Evolutionary conservation across 2,888 invertebrate species (phyloP), one percentile per base, ranked within the genome.

Genomic region (Tiliacea citrago): DNA sequence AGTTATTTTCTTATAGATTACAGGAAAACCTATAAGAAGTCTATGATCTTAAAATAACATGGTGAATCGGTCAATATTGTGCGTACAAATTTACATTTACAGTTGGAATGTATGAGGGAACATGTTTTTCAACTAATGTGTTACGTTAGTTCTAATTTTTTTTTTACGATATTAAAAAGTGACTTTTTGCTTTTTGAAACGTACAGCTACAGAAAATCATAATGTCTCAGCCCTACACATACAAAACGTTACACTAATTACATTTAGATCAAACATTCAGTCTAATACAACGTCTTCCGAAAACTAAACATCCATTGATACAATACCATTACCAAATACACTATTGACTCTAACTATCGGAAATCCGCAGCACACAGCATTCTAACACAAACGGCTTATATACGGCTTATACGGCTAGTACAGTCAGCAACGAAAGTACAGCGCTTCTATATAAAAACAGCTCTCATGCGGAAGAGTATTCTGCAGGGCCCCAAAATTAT

Each of bases 261-360:
- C 21, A n/a, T 47, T 9, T 39, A 18, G 8, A 13, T 57, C 10
- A 51, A 45, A 81, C 45, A 42, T 39, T 13, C 16, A 45, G 10
- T 58, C 45, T n/a, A 55, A 65, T 42, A 47, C 45, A 49, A 24
- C 39, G 5, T 39, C 39, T 10, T 49, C 2, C 42, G 39, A 49
- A 68, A 72, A 55, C 51, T 16, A 67, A 75, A 69, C 21, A 45
- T 12, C 13, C 24, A 71, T n/a, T 65, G 49, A 45, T 57, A 51
- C 53, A 53, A 60, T 71, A 53, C 53, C 57, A 69, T 53, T 61
- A 53, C 35, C 49, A 21, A 67, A 57, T 29, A 68, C 49, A 47
- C 29, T 66, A 67, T 69, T 74, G 61, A 63, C 55, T 49, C 3
- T 16, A 53, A 78, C 68, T 73, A 68, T 83, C 51, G 62, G 70